Evolutionary conservation across 2,888 invertebrate species (phyloP), one percentile per base, ranked within the genome.

Genomic region (Megastigmus dorsalis): DNA sequence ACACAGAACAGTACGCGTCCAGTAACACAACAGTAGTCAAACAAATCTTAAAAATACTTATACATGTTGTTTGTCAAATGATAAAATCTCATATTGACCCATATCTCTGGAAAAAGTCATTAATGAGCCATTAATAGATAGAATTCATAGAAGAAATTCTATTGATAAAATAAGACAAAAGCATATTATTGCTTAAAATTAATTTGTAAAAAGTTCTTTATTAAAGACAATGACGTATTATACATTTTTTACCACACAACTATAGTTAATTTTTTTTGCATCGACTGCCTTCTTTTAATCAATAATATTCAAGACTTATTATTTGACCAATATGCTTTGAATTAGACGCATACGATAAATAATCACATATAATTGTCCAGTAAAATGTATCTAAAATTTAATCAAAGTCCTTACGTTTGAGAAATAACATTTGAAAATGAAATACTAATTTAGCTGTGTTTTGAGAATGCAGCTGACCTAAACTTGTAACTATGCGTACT

Each of bases 1-100:
- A 73, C 69, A 73, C 73, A 69, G 50, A 65, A 23, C 36, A 67
- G 28, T 55, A 52, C 23, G 60, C 65, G 59, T 72, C 30, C 62
- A 57, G 9, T 30, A n/a, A 67, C 41, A 67, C 36, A 66, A 66
- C 43, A 59, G 38, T 63, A 59, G 36, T 54, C 33, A 36, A 54
- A n/a, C 15, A 33, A 38, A 59, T 33, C 13, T 48, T 50, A 60
- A 33, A 52, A 4, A 18, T 26, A 18, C 3, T 41, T 26, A 50
- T n/a, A 65, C 41, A 41, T n/a, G n/a, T 50, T 41, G 20, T 72
- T 72, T 66, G 59, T 50, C 59, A 50, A 66, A 57, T 66, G 15
- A 45, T 70, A 55, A 55, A 38, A 36, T 20, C 2, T 30, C n/a
- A 20, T 48, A 9, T 23, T 9, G 0, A 33, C n/a, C 10, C 18